Percentiles rank a stretch among this genome's conserved stretches.
These are phyloP conservation scores for Helogale parvula DNA, from an alignment of 2,113 vertebrate species.

Conservation along the genomic window DNA sequence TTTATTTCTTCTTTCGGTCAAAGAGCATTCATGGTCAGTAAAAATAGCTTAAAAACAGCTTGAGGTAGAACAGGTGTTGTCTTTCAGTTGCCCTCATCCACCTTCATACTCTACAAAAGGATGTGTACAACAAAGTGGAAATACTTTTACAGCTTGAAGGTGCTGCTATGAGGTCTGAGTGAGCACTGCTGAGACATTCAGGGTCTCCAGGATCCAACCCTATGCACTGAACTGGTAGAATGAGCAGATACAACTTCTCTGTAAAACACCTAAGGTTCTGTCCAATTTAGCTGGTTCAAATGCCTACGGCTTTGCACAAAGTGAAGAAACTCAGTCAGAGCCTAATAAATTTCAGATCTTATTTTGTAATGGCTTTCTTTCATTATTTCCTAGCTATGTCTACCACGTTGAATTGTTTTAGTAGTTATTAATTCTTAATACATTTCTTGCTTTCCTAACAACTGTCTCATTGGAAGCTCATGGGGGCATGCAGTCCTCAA, in stretches of 20 bases:
- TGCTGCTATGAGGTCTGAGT: background rate
- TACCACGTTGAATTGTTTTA: constrained; percentile 17
- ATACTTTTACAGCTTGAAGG: background rate
- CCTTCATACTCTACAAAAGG: background rate
- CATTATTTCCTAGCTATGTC: constrained; percentile 5
- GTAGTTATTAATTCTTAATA: background rate
- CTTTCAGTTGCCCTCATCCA: background rate
- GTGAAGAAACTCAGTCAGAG: background rate
- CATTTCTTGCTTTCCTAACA: constrained; percentile 21
- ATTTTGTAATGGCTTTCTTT: constrained; percentile 12
- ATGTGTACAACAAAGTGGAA: background rate
- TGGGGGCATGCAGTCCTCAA: background rate
- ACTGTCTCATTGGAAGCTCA: background rate
- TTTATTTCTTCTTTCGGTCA: constrained; percentile 61
- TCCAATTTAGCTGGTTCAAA: constrained; percentile 12
- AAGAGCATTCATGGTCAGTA: constrained; percentile 53
- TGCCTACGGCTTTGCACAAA: background rate
- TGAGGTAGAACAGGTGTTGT: constrained; percentile 33
- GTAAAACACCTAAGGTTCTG: background rate
- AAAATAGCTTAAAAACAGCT: constrained; percentile 63
- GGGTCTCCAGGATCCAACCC: background rate
- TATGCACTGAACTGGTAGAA: background rate
- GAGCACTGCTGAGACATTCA: background rate
- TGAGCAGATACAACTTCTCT: constrained; percentile 8
- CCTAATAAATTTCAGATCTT: background rate